Conservation (phyloP, 2,113 vertebrate genomes). For the Callionymus lyra region DNA sequence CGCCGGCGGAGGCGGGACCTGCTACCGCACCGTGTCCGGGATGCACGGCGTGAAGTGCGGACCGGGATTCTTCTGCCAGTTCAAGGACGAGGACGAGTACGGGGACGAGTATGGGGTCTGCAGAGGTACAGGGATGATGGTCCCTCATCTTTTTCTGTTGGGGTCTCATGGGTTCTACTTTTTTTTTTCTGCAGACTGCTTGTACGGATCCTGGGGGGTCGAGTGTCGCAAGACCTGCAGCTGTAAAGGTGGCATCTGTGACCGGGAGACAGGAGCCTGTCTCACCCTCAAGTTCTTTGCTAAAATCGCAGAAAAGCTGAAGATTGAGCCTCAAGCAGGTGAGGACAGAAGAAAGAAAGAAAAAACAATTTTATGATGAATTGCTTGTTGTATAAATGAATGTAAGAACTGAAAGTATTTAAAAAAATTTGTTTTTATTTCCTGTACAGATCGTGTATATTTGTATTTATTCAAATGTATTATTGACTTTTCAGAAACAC, state of each 20-base stretch:
- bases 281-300: conserved; percentile 83
- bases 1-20: conserved; percentile 83
- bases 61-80: conserved; percentile 89
- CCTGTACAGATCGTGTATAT: too few species aligned
- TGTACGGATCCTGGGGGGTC: conserved; percentile 83
- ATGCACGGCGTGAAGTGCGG: conserved; percentile 98
- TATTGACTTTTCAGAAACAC: too few species aligned
- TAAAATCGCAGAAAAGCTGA: conserved; percentile 67
- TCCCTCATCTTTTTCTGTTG: not conserved
- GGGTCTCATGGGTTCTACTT: too few species aligned
- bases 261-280: conserved; percentile 85
- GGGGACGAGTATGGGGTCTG: conserved; percentile 94
- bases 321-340: conserved; percentile 70
- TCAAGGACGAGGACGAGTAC: conserved; percentile 94
- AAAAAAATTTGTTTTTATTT: too few species aligned
- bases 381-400: too few species aligned
- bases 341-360: too few species aligned
- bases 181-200: conserved; percentile 72
- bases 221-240: conserved; percentile 85
- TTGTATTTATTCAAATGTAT: too few species aligned
- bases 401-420: too few species aligned
- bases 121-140: conserved; percentile 70
- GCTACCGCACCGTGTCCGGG: conserved; percentile 91
- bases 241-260: conserved; percentile 85
- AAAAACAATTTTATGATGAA: too few species aligned